Base-by-base conservation (phyloP, 2,888 invertebrate genomes). In the Parapristionchus giblindavisi region DNA sequence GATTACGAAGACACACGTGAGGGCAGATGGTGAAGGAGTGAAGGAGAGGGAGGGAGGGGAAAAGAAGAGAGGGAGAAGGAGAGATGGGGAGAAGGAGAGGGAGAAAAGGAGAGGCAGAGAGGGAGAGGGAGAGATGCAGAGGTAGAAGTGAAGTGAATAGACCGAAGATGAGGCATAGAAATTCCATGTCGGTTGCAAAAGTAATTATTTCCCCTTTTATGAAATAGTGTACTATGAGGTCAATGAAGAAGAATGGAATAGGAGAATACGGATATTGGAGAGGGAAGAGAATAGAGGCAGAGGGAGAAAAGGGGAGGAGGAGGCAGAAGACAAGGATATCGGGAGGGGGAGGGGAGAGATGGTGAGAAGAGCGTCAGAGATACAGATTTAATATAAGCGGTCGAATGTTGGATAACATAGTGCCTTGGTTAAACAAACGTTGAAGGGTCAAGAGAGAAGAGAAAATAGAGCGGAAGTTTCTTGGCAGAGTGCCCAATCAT, bases 321-420 rank as follows among this genome's bases (percentile, higher is more conserved):
- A 56, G 6, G 29, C 29, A 56, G 27, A 3, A 56, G 56, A 27
- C 29, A 56, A 29, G 27, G 27, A 56, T 4, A 32, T 21, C 32
- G 56, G 32, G 27, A 32, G 56, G 5, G 29, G 56, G 32, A 56
- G 29, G 56, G 56, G 56, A 56, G 29, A 56, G 56, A 56, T 27
- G 8, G 17, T 29, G 56, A 29, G 56, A 56, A 4, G 56, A 43
- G 48, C 17, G 48, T 14, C 17, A 17, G 48, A 43, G 11, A 17
- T 8, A 14, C 11, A 8, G 17, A 43, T 8, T 43, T 8, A 43
- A 14, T 8, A 17, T 14, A 8, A 17, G 48, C 17, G 48, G 17
- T 8, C 48, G 17, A 43, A 17, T 43, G 48, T 14, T 43, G 48
- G 48, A 43, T 17, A 17, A 17, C 48, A 43, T 14, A 17, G 8